Percentiles rank a stretch among this genome's conserved stretches.
These are phyloP conservation scores for Sebastes flavidus DNA, from an alignment of 2,797 vertebrate species.

Conservation along the genomic window DNA sequence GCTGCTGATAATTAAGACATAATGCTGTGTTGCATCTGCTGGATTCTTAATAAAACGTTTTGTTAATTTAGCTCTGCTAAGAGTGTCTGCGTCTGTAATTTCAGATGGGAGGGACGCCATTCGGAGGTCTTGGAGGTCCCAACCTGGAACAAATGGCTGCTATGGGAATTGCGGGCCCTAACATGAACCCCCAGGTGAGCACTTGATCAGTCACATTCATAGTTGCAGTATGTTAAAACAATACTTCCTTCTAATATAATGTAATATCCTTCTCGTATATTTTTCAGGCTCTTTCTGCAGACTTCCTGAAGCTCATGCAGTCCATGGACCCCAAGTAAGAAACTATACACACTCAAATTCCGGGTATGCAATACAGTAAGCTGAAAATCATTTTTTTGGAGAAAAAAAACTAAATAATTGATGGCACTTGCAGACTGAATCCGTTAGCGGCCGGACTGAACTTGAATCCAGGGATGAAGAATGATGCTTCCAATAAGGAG, in stretches of 20 bases:
- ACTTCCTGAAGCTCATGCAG: slow-evolving; percentile 98
- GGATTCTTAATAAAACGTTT: not conserved
- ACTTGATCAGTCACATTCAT: not conserved
- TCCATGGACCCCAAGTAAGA: slow-evolving; percentile 99
- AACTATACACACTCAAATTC: not conserved
- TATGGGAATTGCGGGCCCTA: slow-evolving; percentile 92
- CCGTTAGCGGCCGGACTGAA: slow-evolving; percentile 91
- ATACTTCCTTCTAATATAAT: accelerated
- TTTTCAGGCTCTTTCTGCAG: slow-evolving; percentile 91
- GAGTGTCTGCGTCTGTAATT: not conserved
- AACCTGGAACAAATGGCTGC: slow-evolving; percentile 96
- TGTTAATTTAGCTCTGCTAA: not conserved
- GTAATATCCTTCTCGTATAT: not conserved
- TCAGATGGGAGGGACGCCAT: slow-evolving; percentile 93
- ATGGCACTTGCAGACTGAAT: slow-evolving; percentile 87
- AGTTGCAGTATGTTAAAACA: accelerated
- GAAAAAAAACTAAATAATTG: not conserved
- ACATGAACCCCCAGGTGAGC: slow-evolving; percentile 94
- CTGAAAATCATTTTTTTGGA: not conserved
- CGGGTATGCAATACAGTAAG: not conserved
- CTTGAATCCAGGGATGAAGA: slow-evolving; percentile 91
- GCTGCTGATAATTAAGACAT: not conserved
- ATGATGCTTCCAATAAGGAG: slow-evolving; percentile 95
- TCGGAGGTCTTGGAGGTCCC: slow-evolving; percentile 92
- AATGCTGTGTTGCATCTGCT: not conserved